Evolutionary conservation across 2,888 invertebrate species (phyloP).

Genomic region (Hesperia comma): DNA sequence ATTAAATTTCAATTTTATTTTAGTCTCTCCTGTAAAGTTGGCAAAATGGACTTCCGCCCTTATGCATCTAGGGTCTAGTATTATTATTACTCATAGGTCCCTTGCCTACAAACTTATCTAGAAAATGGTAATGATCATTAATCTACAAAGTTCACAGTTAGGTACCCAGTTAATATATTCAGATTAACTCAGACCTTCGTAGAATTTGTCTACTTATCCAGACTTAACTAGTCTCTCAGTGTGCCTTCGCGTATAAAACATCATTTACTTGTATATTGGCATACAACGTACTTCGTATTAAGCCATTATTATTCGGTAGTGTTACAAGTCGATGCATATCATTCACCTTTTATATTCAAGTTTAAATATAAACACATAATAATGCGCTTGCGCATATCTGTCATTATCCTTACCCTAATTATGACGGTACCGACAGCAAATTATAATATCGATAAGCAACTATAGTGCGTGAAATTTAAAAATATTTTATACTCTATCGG

Average conservation of each 20-base stretch:
- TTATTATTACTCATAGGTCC: no score
- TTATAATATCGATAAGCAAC: conserved; percentile 26
- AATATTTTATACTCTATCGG: conserved; percentile 15
- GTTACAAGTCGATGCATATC: conserved; percentile 15
- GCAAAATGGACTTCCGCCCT: no score
- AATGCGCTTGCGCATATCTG: conserved; percentile 27
- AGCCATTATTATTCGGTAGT: conserved; percentile 1
- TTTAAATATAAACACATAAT: conserved; percentile 29
- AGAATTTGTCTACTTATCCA: no score
- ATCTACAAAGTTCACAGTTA: no score
- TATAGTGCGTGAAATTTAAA: conserved; percentile 26
- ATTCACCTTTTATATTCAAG: conserved; percentile 19
- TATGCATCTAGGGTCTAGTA: no score
- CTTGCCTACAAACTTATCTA: no score
- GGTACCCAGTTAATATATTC: no score
- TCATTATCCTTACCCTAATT: conserved; percentile 22
- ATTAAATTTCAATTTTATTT: no score
- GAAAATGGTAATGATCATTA: no score
- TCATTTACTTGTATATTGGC: background rate
- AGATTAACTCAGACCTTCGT: no score
- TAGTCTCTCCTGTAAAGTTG: no score
- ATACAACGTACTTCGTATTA: conserved; percentile 2
- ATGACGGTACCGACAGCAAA: conserved; percentile 21
- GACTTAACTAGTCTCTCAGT: background rate
- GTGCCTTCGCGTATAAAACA: background rate